A percentile compares a stretch with the other conserved stretches of the same genome.
Evolutionary conservation across 1,140 invertebrate genomes (phyloP).

Genomic region (Sipha flava): DNA sequence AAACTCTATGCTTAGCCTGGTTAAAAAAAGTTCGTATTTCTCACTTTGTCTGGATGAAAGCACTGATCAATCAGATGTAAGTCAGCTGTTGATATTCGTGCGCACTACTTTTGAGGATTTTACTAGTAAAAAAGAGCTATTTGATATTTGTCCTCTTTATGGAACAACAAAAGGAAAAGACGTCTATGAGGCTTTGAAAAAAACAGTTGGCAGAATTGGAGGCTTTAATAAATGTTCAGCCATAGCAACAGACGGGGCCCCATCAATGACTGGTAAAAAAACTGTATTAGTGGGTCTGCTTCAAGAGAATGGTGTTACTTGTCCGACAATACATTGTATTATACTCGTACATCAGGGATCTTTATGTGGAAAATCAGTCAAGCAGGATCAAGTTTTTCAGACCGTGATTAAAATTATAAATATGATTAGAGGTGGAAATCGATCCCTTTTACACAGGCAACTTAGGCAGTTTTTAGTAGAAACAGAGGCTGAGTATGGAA

Average conservation of each 20-base stretch:
- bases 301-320: conserved; percentile 32
- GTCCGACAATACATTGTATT: conserved; percentile 35
- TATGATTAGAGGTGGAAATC: conserved; percentile 33
- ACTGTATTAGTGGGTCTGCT: conserved; percentile 33
- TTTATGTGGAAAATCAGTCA: conserved; percentile 36
- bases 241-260: conserved; percentile 34
- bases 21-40: conserved; percentile 36
- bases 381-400: conserved; percentile 34
- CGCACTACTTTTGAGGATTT: conserved; percentile 36
- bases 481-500: conserved; percentile 10
- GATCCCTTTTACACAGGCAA: background rate
- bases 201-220: conserved; percentile 34
- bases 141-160: conserved; percentile 34
- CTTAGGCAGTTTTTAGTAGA: conserved; percentile 8
- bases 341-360: conserved; percentile 36
- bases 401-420: conserved; percentile 37
- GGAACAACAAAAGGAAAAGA: conserved; percentile 36
- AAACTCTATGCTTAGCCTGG: conserved; percentile 32
- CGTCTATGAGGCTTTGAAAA: conserved; percentile 36
- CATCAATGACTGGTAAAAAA: conserved; percentile 35
- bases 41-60: conserved; percentile 37
- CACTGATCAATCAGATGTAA: conserved; percentile 36
- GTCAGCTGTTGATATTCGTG: conserved; percentile 37
- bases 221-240: conserved; percentile 36
- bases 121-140: conserved; percentile 34